These are phyloP conservation scores for Macrosteles quadrilineatus DNA, from an alignment of 1,140 invertebrate species.

Conservation along the genomic window DNA sequence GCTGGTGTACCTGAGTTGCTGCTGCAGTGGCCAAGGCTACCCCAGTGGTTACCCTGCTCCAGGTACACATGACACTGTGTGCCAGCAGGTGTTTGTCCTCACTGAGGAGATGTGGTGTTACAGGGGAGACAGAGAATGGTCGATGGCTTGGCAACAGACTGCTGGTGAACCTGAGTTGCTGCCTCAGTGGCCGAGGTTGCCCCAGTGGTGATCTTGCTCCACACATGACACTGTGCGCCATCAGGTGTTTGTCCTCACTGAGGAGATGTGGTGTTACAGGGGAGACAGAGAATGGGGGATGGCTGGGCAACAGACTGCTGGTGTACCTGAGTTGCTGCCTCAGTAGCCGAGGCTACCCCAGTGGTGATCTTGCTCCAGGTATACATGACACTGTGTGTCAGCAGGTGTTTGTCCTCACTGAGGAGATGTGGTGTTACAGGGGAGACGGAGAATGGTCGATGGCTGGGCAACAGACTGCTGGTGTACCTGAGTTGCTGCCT, in stretches of 20 bases:
- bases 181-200: slow-evolving; percentile 87
- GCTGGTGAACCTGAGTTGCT: slow-evolving; percentile 90
- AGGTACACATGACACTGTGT: slow-evolving; percentile 64
- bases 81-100: slow-evolving; percentile 75
- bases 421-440: slow-evolving; percentile 52
- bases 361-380: slow-evolving; percentile 70
- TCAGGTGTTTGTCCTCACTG: no score
- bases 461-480: slow-evolving; percentile 85
- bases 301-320: slow-evolving; percentile 85
- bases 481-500: slow-evolving; percentile 94
- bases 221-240: no score
- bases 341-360: slow-evolving; percentile 86
- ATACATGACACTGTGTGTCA: slow-evolving; percentile 71
- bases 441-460: slow-evolving; percentile 43
- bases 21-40: slow-evolving; percentile 88
- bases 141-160: slow-evolving; percentile 80
- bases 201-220: slow-evolving; percentile 84
- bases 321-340: slow-evolving; percentile 94
- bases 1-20: slow-evolving; percentile 91
- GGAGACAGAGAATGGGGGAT: slow-evolving; percentile 43
- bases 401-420: no score
- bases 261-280: slow-evolving; percentile 55
- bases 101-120: no score
- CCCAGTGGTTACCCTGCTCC: slow-evolving; percentile 79
- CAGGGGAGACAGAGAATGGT: slow-evolving; percentile 46